phyloP scores from a whole-genome alignment of 2,113 vertebrate species.

The Martes martes region DNA sequence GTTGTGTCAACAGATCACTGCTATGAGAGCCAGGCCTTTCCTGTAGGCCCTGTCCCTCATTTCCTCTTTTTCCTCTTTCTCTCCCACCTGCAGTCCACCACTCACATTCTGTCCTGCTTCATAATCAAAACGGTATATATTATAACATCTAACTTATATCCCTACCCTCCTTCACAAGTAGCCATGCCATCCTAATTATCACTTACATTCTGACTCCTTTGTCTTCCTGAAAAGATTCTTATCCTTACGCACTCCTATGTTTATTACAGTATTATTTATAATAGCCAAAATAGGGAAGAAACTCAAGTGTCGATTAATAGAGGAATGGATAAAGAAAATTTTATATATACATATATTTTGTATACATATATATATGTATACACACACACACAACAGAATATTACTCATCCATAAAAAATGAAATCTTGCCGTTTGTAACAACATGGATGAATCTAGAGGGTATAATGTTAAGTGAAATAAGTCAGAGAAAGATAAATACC shows the following conservation, averaged over 20 bases:
- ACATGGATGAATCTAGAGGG: background rate
- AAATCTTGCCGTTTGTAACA: background rate
- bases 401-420: background rate
- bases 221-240: slow-evolving; percentile 47
- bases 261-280: background rate
- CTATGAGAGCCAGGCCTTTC: background rate
- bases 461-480: background rate
- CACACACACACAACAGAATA: background rate
- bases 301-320: background rate
- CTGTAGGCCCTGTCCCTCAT: background rate
- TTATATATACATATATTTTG: background rate
- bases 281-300: background rate
- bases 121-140: background rate
- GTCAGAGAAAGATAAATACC: background rate
- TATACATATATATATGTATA: background rate
- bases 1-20: background rate
- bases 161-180: slow-evolving; percentile 45
- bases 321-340: background rate
- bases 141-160: background rate
- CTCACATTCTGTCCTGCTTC: background rate
- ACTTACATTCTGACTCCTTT: slow-evolving; percentile 76
- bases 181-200: slow-evolving; percentile 55
- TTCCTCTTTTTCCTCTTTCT: background rate
- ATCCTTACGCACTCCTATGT: background rate
- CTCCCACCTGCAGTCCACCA: background rate